These are phyloP conservation scores for Sinocyclocheilus rhinocerous DNA, from an alignment of 2,113 vertebrate species.

Conservation along the genomic window DNA sequence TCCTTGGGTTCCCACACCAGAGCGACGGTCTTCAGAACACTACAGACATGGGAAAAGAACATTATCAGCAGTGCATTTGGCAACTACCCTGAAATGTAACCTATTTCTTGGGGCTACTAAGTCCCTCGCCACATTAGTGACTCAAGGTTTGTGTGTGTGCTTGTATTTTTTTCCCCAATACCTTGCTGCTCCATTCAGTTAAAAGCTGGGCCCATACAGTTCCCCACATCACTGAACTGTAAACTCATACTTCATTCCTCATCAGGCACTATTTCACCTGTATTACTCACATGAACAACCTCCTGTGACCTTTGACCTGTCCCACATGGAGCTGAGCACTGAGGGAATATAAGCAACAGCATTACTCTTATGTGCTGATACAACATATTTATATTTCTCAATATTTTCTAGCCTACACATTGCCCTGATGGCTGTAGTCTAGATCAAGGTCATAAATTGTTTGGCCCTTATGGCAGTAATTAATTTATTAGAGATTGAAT, in stretches of 20 bases:
- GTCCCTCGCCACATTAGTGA: conserved; percentile 15
- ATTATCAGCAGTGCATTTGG: neutral
- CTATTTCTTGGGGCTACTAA: neutral
- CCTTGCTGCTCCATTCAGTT: conserved; percentile 81
- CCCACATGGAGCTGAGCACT: conserved; percentile 86
- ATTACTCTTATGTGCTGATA: conserved; percentile 26
- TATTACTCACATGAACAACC: conserved; percentile 90
- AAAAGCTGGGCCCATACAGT: conserved; percentile 80
- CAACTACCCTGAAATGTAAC: conserved; percentile 73
- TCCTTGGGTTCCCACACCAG: conserved; percentile 82
- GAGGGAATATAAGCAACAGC: neutral
- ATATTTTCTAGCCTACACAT: conserved; percentile 1
- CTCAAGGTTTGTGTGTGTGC: conserved; percentile 19
- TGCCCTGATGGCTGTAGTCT: neutral
- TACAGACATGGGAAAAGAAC: conserved; percentile 56
- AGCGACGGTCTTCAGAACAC: conserved; percentile 88
- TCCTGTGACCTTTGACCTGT: conserved; percentile 91
- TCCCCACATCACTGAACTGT: conserved; percentile 85
- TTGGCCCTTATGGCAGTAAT: neutral
- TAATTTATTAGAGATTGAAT: neutral
- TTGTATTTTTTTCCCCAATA: neutral
- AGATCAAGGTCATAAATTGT: conserved; percentile 7
- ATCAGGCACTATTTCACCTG: conserved; percentile 87
- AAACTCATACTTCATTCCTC: conserved; percentile 93
- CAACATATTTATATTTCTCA: neutral